Base-by-base conservation (phyloP, 2,113 vertebrate species). In the Piliocolobus tephrosceles region DNA sequence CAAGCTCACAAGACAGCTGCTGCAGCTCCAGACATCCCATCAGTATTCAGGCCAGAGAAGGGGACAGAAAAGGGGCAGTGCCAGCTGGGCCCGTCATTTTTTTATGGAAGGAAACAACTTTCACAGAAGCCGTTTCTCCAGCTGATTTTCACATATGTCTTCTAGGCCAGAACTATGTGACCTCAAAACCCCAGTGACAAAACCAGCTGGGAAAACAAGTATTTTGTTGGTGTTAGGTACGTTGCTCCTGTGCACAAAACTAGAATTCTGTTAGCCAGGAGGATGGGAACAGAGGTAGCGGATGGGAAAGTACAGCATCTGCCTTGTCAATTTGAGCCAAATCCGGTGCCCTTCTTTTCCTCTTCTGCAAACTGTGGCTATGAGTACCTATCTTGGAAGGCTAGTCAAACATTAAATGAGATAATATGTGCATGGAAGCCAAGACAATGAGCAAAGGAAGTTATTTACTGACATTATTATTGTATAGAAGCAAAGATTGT, bases 281-380 rank as follows among this genome's bases (percentile, higher is more conserved):
- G 80, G 43, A 32, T 14, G n/a, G 43, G 50, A 7, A 22, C 1
- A 3, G 25, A 30, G 55, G n/a, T 0, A 35, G 22, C 8, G 9
- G 12, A 30, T 23, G 32, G n/a, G 22, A 27, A 38, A 40, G 8
- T 0, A 0, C 6, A 47, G 57, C 20, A 43, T 50, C 72, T 47
- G 52, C 82, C 45, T 11, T 4, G 3, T 3, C 27, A 40, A n/a
- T 8, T 0, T 40, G 23, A 91, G 35, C 55, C 12, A 55, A 70
- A 18, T 55, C 55, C 43, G 2, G 30, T 2, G 50, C 30, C 58
- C 50, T 64, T 55, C 35, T 0, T 45, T 30, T 38, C 73, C 70
- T 84, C n/a, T 43, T 85, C 47, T 52, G 50, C 35, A 38, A 27
- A 87, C 6, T 2, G 1, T 16, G 47, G 8, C 30, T n/a, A 16